Evolutionary conservation across 1,140 invertebrate species (phyloP).

Genomic region (Zaprionus tsacasi): DNA sequence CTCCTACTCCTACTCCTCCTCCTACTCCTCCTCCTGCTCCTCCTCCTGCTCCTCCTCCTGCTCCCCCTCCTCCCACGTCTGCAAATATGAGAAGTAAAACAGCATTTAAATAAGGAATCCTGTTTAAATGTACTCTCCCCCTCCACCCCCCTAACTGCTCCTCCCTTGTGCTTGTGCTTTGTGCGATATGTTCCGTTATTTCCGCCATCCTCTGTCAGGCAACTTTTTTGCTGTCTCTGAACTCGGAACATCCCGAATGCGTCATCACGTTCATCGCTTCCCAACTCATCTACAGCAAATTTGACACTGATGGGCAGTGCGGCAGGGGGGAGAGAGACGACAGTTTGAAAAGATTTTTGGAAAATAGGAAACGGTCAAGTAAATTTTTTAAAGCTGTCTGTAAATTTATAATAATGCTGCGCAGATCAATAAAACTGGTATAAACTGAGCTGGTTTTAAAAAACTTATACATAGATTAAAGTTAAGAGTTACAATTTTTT

Average conservation of each 20-base stretch:
- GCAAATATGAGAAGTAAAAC: constrained; percentile 37
- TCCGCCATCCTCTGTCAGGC: constrained; percentile 31
- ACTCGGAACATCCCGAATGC: constrained; percentile 28
- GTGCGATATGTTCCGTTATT: constrained; percentile 21
- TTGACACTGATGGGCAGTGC: constrained; percentile 42
- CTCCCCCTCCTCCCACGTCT: not conserved
- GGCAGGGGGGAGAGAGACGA: no score
- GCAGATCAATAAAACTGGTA: no score
- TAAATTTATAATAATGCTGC: no score
- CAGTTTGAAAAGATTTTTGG: not conserved
- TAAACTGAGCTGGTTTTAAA: no score
- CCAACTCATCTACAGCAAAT: constrained; percentile 32
- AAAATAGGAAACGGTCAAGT: no score
- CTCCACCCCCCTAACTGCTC: no score
- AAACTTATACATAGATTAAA: no score
- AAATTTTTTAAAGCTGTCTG: no score
- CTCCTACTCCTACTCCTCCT: no score
- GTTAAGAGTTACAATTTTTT: no score
- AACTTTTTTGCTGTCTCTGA: constrained; percentile 12
- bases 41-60: no score
- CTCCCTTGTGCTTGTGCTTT: not conserved
- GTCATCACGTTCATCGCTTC: constrained; percentile 26
- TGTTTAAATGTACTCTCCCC: constrained; percentile 37
- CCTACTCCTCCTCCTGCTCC: no score
- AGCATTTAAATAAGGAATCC: constrained; percentile 53